Percentiles rank a stretch among this genome's conserved stretches.
phyloP scores from a whole-genome alignment of 1,140 invertebrate genomes.

The Ylistrum balloti region DNA sequence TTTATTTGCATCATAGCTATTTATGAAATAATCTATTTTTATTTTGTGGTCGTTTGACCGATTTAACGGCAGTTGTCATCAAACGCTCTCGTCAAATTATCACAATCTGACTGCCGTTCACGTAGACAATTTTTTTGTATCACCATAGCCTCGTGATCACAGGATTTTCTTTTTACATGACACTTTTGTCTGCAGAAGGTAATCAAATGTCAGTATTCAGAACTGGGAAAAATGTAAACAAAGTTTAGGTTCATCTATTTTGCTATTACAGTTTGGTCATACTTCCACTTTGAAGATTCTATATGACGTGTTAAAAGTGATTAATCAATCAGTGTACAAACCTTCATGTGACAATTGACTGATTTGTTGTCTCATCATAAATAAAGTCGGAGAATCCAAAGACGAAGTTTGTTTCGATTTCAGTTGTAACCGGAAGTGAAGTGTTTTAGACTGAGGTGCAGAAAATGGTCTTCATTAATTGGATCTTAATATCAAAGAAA shows the following conservation, averaged over 20 bases:
- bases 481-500: not conserved
- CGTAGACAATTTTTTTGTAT: too few species aligned
- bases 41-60: too few species aligned
- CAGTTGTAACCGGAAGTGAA: not conserved
- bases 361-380: not conserved
- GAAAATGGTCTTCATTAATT: not conserved
- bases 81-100: too few species aligned
- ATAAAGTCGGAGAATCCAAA: slow-evolving; percentile 11
- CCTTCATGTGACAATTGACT: slow-evolving; percentile 12
- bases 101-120: too few species aligned
- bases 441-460: not conserved
- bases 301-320: not conserved
- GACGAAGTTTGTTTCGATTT: not conserved
- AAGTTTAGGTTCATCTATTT: not conserved
- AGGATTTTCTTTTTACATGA: too few species aligned
- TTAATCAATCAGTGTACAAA: not conserved
- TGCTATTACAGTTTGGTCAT: not conserved
- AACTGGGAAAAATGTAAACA: not conserved
- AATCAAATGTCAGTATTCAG: not conserved
- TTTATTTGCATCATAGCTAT: too few species aligned
- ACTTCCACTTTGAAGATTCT: not conserved
- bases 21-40: too few species aligned
- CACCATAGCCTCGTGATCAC: too few species aligned
- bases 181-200: too few species aligned
- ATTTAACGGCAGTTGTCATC: too few species aligned